A percentile compares a stretch with the other conserved stretches of the same genome.
phyloP scores from a whole-genome alignment of 2,888 invertebrate species.

The Tanytarsus gracilentus region DNA sequence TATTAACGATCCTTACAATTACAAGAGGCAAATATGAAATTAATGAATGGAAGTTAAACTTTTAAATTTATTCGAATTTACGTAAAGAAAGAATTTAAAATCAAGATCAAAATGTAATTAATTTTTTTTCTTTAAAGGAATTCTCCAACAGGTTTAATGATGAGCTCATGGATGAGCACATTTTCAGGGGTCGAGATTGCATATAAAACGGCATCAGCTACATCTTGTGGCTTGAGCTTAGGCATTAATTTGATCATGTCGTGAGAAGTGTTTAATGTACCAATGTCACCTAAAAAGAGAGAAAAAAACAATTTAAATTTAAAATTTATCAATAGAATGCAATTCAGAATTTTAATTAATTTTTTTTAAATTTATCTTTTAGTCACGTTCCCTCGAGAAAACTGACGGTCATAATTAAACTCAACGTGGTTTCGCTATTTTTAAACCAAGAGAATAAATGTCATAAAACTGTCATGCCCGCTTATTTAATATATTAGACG shows the following conservation, averaged over 20 bases:
- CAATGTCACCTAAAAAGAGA: conserved; percentile 31
- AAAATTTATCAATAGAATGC: neutral
- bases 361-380: no score
- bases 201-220: conserved; percentile 35
- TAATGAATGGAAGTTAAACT: no score
- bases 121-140: no score
- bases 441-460: neutral
- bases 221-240: conserved; percentile 33
- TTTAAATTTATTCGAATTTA: no score
- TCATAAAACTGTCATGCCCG: conserved; percentile 8
- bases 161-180: no score
- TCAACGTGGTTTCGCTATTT: neutral
- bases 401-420: no score
- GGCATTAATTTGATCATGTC: conserved; percentile 35
- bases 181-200: conserved; percentile 34
- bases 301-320: neutral
- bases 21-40: no score
- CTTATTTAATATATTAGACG: neutral
- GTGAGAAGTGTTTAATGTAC: conserved; percentile 31
- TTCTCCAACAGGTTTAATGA: no score
- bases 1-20: no score
- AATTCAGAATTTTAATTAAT: neutral
- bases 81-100: no score
- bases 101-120: no score
- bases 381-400: no score